These are phyloP conservation scores for Mormyrus iriodes DNA, from an alignment of 2,113 vertebrate species.

Conservation along the genomic window DNA sequence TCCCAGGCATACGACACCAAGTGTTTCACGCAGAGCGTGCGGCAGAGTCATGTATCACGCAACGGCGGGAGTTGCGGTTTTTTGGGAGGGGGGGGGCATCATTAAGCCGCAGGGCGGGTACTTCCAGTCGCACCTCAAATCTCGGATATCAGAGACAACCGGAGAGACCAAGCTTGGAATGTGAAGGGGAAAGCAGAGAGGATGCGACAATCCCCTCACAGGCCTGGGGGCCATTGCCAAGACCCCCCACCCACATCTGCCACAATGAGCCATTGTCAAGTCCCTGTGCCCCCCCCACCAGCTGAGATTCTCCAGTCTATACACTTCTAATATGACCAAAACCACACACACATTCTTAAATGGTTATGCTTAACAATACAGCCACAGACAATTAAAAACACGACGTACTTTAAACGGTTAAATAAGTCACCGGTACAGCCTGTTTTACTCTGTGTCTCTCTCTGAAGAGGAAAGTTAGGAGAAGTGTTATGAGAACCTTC, in stretches of 20 bases:
- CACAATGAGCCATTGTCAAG: conserved; percentile 32
- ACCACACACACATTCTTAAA: background rate
- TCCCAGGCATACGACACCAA: background rate
- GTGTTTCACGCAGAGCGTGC: background rate
- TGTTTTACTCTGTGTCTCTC: background rate
- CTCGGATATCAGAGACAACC: conserved; percentile 26
- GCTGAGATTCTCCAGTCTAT: background rate
- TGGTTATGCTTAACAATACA: background rate
- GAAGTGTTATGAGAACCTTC: background rate
- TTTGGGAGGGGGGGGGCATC: background rate
- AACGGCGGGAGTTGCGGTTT: background rate
- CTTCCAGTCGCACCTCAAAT: conserved; percentile 25
- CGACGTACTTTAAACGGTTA: background rate
- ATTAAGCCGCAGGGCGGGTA: background rate
- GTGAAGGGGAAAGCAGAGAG: conserved; percentile 39
- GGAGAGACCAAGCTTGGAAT: conserved; percentile 30
- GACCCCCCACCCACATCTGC: conserved; percentile 39
- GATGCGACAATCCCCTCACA: conserved; percentile 37
- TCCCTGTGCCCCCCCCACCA: background rate
- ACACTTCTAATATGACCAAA: background rate
- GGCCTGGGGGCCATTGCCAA: background rate
- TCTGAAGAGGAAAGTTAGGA: background rate
- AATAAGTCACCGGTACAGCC: background rate
- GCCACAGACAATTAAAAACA: background rate
- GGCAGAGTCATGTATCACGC: background rate